A percentile compares a stretch with the other conserved stretches of the same genome.
These are phyloP conservation scores for Heterohyrax brucei DNA, from an alignment of 2,797 vertebrate genomes.

Conservation along the genomic window DNA sequence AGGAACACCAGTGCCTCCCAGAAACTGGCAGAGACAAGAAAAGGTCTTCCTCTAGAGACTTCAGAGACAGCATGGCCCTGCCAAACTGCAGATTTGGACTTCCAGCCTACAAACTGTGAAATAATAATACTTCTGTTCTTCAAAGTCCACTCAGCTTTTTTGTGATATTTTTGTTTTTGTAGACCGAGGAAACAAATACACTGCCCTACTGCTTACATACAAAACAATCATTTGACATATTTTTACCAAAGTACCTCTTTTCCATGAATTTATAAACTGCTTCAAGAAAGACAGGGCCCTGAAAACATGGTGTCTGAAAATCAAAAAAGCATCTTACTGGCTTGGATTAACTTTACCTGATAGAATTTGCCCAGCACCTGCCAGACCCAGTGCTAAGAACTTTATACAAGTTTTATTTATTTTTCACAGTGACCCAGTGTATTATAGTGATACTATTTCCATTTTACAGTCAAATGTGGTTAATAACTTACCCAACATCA, in stretches of 20 bases:
- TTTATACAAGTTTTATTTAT: neutral
- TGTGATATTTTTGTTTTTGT: neutral
- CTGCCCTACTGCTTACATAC: slow-evolving; percentile 10
- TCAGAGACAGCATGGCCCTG: neutral
- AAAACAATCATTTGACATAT: neutral
- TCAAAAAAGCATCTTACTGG: neutral
- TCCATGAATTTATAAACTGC: neutral
- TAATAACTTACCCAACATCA: neutral
- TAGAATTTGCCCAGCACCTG: neutral
- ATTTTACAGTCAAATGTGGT: neutral
- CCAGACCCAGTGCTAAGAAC: neutral
- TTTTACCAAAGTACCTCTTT: slow-evolving; percentile 33
- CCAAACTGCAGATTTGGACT: neutral
- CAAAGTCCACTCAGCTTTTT: neutral
- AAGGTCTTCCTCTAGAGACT: neutral
- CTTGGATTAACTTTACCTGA: neutral
- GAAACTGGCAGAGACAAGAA: neutral
- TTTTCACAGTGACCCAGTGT: neutral
- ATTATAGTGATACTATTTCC: neutral
- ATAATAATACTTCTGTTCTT: neutral
- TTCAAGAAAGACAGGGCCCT: neutral
- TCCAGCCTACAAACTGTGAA: neutral
- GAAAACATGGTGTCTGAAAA: neutral
- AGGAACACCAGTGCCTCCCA: neutral
- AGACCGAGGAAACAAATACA: neutral